These are phyloP conservation scores for Platyura marginata DNA, from an alignment of 1,140 invertebrate genomes.

Conservation along the genomic window DNA sequence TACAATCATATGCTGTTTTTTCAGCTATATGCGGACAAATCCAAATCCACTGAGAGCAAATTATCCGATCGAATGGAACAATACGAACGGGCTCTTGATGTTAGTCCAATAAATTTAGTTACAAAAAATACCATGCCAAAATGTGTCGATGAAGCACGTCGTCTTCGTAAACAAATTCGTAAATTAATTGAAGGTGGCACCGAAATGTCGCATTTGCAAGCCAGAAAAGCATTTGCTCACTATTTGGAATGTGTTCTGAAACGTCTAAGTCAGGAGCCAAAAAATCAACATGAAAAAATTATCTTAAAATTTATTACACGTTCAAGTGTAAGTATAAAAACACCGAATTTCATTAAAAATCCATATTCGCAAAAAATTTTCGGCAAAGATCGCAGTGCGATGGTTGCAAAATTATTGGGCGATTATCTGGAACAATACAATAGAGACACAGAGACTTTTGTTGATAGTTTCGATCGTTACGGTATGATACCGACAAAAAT, in stretches of 20 bases:
- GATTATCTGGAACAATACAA: conserved; percentile 84
- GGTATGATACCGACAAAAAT: conserved; percentile 35
- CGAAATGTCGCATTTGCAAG: conserved; percentile 33
- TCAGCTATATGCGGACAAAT: conserved; percentile 26
- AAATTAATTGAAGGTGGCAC: conserved; percentile 18
- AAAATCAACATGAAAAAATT: conserved; percentile 42
- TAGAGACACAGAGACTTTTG: conserved; percentile 59
- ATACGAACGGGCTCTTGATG: conserved; percentile 18
- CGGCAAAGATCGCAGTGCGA: conserved; percentile 66
- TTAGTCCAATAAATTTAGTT: conserved; percentile 12
- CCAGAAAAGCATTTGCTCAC: conserved; percentile 63
- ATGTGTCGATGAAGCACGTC: conserved; percentile 15
- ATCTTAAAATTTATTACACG: conserved; percentile 70
- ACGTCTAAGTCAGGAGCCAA: conserved; percentile 32
- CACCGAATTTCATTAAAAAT: conserved; percentile 40
- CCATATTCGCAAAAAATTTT: conserved; percentile 28
- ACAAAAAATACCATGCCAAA: conserved; percentile 14
- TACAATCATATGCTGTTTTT: conserved; percentile 55
- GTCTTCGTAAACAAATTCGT: conserved; percentile 15
- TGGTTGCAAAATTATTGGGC: conserved; percentile 79
- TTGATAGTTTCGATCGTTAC: conserved; percentile 42
- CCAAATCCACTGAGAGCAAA: conserved; percentile 8
- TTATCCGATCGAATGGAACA: conserved; percentile 15
- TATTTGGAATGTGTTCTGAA: conserved; percentile 64
- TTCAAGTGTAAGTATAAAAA: conserved; percentile 53